Evolutionary conservation across 2,113 vertebrate species (phyloP).

Genomic region (Rhadina sibilatrix): DNA sequence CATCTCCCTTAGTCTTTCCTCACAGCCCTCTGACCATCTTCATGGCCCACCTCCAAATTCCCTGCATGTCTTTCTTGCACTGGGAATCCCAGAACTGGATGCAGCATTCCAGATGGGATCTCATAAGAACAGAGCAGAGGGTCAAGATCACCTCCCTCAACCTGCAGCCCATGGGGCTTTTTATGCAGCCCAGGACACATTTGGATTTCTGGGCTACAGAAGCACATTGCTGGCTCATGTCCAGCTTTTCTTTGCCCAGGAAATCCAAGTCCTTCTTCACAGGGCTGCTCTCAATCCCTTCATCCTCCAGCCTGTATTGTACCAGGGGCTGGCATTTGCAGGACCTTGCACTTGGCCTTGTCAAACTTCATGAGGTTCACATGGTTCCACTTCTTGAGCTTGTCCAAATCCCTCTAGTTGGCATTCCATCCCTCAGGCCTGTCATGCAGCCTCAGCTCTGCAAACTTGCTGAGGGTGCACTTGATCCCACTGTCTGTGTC

Average conservation of each 20-base stretch:
- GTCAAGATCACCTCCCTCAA: not conserved
- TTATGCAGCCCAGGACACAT: not conserved
- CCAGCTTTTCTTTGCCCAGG: not conserved
- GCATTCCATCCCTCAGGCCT: not conserved
- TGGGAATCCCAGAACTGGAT: not conserved
- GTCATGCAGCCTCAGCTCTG: not conserved
- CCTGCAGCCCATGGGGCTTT: not conserved
- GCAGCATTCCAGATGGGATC: not conserved
- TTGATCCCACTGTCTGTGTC: accelerated
- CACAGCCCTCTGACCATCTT: not conserved
- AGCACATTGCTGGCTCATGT: not conserved
- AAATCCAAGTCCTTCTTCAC: not conserved
- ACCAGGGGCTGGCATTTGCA: not conserved
- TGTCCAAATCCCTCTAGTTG: not conserved
- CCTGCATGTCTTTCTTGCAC: too few species aligned
- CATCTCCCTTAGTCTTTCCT: not conserved
- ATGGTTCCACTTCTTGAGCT: not conserved
- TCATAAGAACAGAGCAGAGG: not conserved
- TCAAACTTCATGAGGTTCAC: not conserved
- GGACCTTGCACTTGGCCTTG: not conserved
- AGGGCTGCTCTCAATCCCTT: not conserved
- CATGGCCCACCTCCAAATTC: not conserved
- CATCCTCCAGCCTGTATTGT: not conserved
- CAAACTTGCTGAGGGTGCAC: not conserved
- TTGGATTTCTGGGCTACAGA: not conserved